Conservation (phyloP, 2,113 vertebrate species). For the Labeo rohita region DNA sequence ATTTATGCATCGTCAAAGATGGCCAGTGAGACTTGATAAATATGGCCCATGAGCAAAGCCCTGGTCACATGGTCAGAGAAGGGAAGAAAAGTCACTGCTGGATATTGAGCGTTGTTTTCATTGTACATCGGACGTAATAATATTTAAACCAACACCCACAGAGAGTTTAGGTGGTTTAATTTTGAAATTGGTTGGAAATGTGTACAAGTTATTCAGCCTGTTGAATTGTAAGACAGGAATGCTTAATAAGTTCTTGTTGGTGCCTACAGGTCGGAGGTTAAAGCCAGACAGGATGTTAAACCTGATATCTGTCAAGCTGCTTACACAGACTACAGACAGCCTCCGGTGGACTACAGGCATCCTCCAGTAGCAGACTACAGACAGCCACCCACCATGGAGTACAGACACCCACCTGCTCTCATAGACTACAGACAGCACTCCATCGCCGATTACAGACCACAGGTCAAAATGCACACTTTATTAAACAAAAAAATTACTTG, state of each 20-base stretch:
- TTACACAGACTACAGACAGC: conserved; percentile 94
- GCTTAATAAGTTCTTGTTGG: conserved; percentile 54
- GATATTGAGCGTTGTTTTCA: not conserved
- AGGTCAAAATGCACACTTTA: conserved; percentile 76
- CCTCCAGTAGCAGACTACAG: conserved; percentile 92
- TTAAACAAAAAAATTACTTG: not conserved
- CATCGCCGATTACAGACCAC: conserved; percentile 92
- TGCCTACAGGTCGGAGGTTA: conserved; percentile 95
- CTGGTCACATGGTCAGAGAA: conserved; percentile 3
- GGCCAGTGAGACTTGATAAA: conserved; percentile 27
- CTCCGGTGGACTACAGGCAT: conserved; percentile 94
- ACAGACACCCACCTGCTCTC: conserved; percentile 89
- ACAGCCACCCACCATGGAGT: conserved; percentile 91
- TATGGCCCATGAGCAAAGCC: conserved; percentile 18
- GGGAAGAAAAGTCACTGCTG: not conserved
- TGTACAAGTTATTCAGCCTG: not conserved
- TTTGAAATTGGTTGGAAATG: not conserved
- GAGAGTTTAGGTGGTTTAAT: not conserved
- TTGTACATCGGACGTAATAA: not conserved
- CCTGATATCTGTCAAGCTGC: conserved; percentile 95
- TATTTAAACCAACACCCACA: not conserved
- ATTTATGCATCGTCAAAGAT: conserved; percentile 41
- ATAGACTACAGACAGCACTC: conserved; percentile 94
- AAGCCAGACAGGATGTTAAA: conserved; percentile 98
- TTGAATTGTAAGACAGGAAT: not conserved